Base-by-base conservation (phyloP, 2,888 invertebrate genomes). In the Philopedon plagiatum region DNA sequence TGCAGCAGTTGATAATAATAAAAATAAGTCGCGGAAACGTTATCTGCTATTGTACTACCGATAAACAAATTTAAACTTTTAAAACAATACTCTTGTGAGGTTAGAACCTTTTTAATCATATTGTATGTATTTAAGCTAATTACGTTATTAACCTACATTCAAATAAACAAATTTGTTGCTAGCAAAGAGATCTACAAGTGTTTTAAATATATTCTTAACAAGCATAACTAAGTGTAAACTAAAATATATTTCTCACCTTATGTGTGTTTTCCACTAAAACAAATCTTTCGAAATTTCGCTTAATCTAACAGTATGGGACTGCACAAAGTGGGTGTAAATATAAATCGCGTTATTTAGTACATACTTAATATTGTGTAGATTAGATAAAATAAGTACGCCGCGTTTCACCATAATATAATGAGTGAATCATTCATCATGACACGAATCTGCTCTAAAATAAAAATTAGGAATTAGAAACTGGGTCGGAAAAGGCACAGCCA, bases 291-390 rank as follows among this genome's bases (percentile, higher is more conserved):
- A 19, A 49, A 26, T 29, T 1, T 29, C 23, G 5, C 8, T 29
- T 54, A 54, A 15, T 15, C 8, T 29, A 29, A 29, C 51, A 8
- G 26, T 54, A 54, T 29, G 1, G 29, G 29, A 54, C 29, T 29
- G 29, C 51, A 54, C 29, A 9, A 54, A 51, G 13, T 51, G 26
- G 26, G 49, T 29, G 51, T 26, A 26, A 26, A 11, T 39, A 39
- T 15, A 51, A 54, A 54, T 54, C 29, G 15, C 51, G 29, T 54
- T 54, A 49, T 49, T 49, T 13, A 18, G 51, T 11, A 65, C 41
- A 19, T n/a, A n/a, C n/a, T n/a, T 39, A 56, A 41, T 41, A 56
- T 65, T 64, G 32, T 29, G 41, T 8, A 65, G 64, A 65, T 65
- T 65, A 65, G 64, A 65, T 65, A 65, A 65, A 29, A 39, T 39